Evolutionary conservation across 2,797 vertebrate genomes (phyloP), one percentile per base, ranked within the genome.

Genomic region (Xenentodon cancila): DNA sequence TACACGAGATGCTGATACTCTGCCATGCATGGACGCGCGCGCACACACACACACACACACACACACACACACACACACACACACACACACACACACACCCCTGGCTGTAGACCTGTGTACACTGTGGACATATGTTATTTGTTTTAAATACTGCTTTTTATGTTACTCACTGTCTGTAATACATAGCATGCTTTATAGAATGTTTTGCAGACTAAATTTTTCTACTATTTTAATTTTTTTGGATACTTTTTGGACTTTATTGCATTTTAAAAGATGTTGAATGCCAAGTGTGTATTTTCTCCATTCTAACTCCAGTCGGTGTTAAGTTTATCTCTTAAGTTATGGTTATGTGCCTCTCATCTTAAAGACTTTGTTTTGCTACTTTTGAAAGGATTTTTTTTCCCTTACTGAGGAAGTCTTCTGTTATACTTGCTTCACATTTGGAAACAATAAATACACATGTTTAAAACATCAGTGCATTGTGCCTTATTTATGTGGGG

Each of bases 121-220:
- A 82, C 66, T 86, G 75, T 81, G 78, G 78, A 85, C 64, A 65
- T 80, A 57, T 68, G 19, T 67, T 77, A 58, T 85, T 84, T 80
- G 67, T 90, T 86, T 88, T 82, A 74, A 83, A 66, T 84, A 55
- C 62, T 83, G 79, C 80, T 68, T 85, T 88, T 82, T 84, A 82
- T 87, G 79, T 89, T 80, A 37, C 60, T 59, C 20, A 20, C 80
- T 81, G 81, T 81, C 65, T 81, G 51, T 71, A 75, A 68, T 63
- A 57, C 78, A 65, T 82, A 77, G 77, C 71, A 75, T 56, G 57
- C 64, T 53, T 79, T 75, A 48, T 71, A 43, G 66, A 68, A 68
- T 74, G 71, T 76, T 87, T 71, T 82, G 79, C 57, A 42, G 68
- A 80, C 80, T 82, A 77, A 72, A 66, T 62, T 84, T 80, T 80